phyloP scores from a whole-genome alignment of 30 jellyfish, hydroid and myxozoan genomes.

The Cassiopea xamachana region DNA sequence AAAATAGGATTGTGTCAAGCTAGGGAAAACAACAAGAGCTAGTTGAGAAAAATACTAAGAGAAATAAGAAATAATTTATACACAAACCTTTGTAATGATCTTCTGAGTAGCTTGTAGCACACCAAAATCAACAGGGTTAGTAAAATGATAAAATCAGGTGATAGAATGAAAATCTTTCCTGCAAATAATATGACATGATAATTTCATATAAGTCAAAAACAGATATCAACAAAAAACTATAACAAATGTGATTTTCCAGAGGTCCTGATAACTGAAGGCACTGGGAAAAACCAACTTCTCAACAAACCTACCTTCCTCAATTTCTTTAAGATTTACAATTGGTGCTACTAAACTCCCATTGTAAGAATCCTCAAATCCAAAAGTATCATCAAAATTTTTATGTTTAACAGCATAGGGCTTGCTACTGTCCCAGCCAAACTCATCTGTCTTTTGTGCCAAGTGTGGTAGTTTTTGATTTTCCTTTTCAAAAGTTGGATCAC shows the following conservation, averaged over 20 bases:
- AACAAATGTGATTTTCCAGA: too few relatives aligned
- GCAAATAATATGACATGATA: neutral
- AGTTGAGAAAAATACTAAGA: neutral
- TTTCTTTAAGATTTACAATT: neutral
- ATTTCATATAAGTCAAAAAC: neutral
- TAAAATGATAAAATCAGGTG: slow-evolving; percentile 29
- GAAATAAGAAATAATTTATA: neutral
- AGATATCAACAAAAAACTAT: neutral
- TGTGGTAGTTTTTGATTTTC: neutral
- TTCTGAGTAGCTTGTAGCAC: slow-evolving; percentile 6
- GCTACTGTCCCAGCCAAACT: neutral
- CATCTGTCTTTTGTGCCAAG: neutral
- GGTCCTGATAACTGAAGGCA: neutral
- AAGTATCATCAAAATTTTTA: too few relatives aligned
- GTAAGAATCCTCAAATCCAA: neutral
- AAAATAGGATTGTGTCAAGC: too few relatives aligned
- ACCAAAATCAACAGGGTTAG: slow-evolving; percentile 4
- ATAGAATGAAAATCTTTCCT: slow-evolving; percentile 17
- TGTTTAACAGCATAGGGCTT: too few relatives aligned
- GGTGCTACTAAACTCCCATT: neutral
- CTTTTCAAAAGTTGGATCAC: neutral
- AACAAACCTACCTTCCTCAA: neutral
- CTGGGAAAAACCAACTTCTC: neutral
- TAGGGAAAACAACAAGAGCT: too few relatives aligned
- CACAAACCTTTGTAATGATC: slow-evolving; percentile 18